Evolutionary conservation across 2,888 invertebrate genomes (phyloP).

Genomic region (Argyresthia goedartella): DNA sequence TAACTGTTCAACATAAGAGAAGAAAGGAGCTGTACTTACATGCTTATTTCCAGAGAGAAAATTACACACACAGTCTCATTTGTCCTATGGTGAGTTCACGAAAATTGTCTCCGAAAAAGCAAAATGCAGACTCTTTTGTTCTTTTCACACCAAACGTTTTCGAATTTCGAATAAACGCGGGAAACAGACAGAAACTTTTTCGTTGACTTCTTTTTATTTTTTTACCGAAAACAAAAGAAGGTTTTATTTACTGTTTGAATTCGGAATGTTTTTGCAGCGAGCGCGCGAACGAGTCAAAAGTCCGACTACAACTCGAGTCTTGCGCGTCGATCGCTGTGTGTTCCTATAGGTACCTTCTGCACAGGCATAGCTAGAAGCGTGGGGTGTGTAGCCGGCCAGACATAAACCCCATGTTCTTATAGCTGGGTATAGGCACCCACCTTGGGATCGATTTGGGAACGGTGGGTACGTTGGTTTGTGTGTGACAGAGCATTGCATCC

Average conservation of each 20-base stretch:
- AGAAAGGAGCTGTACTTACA: conserved; percentile 36
- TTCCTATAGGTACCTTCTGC: conserved; percentile 15
- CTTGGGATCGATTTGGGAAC: conserved; percentile 10
- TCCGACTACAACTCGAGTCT: conserved; percentile 56
- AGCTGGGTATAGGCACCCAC: conserved; percentile 30
- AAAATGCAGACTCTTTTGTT: conserved; percentile 15
- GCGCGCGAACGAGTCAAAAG: conserved; percentile 62
- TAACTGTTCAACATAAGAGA: neutral
- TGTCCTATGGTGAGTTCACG: conserved; percentile 27
- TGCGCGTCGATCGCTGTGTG: conserved; percentile 28
- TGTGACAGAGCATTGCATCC: too few species aligned
- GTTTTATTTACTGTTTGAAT: conserved; percentile 1
- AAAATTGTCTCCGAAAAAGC: conserved; percentile 17
- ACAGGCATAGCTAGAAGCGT: conserved; percentile 43
- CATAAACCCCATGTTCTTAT: conserved; percentile 43
- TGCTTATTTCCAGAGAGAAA: conserved; percentile 59
- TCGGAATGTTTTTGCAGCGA: conserved; percentile 19
- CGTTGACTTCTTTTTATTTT: neutral
- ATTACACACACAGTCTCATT: conserved; percentile 53
- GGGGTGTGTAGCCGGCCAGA: conserved; percentile 54
- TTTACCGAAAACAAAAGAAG: neutral
- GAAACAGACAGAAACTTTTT: too few species aligned
- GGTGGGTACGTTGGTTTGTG: too few species aligned
- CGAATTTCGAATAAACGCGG: conserved; percentile 26
- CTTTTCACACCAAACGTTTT: conserved; percentile 20